Base-by-base conservation (phyloP, 2,888 invertebrate species). In the Hyposoter didymator region DNA sequence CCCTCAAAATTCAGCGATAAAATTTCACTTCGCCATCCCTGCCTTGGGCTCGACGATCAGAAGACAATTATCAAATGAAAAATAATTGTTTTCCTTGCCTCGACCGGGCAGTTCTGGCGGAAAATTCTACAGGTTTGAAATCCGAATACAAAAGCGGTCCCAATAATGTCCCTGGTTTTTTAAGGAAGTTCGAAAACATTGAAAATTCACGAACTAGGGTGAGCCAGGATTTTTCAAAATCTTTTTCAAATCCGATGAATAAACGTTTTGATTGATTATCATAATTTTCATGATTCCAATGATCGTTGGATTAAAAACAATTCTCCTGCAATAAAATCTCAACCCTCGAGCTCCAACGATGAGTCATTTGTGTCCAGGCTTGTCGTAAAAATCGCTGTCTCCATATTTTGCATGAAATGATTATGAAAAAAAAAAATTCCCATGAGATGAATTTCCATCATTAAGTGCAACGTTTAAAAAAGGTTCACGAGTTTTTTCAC, bases 171-270 rank as follows among this genome's bases (percentile, higher is more conserved):
- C 93, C 94, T 94, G 93, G 89, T 76, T 87, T 87, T 72, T 78
- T 83, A 88, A 90, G 92, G 93, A 93, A 91, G 92, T 93, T 88
- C 90, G 89, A 82, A 85, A 90, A 91, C 89, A 91, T 82, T 64
- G 22, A 14, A 80, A 81, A 55, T 90, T 90, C 85, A 88, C 88
- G 90, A 89, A 93, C 93, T 92, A 93, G 94, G 93, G 93, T 93
- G 92, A 90, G 85, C 89, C 93, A 93, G 93, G 93, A 73, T 43
- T 0, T 81, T 70, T 70, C 32, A 4, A 17, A 32, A 47, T 5
- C 8, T 19, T 1, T 3, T 17, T 14, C 4, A 8, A 45, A 2
- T 17, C 47, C 14, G 28, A 22, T 6, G 14, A 22, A 17, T 12
- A 12, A 67, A 43, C 7, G 17, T 52, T 52, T 22, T 3, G 1